Base-by-base conservation (phyloP, 1,140 invertebrate species). In the Halotydeus destructor region DNA sequence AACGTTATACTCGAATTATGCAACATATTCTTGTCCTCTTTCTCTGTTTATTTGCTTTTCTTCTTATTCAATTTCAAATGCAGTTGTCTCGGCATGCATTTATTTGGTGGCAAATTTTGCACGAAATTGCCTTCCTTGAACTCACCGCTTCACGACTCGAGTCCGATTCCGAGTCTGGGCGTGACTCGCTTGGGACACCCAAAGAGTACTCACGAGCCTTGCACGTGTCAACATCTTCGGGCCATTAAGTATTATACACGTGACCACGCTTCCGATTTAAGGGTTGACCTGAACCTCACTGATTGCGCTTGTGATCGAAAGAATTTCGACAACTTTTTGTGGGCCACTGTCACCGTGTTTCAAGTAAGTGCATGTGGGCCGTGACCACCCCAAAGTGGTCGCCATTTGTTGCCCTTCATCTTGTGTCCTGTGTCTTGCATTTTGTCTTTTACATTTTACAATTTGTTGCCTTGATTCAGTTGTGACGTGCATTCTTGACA, bases 91-190 rank as follows among this genome's bases (percentile, higher is more conserved):
- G 86, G 86, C 67, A 91, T 89, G 83, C 84, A 88, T 72, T 78
- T 93, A 66, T 94, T 94, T 72, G 85, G 84, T 65, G 85, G 85
- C 78, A 89, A 88, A 75, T 91, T 93, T 84, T 93, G 86, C 78
- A 86, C 84, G 74, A 6, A 6, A n/a, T n/a, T n/a, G n/a, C n/a
- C n/a, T n/a, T n/a, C n/a, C n/a, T n/a, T n/a, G n/a, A n/a, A n/a
- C n/a, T n/a, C n/a, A n/a, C n/a, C n/a, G n/a, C n/a, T n/a, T n/a
- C n/a, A n/a, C n/a, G n/a, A n/a, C n/a, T n/a, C n/a, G n/a, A n/a
- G n/a, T n/a, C n/a, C n/a, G n/a, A n/a, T n/a, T n/a, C n/a, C n/a
- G n/a, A n/a, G n/a, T n/a, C n/a, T n/a, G n/a, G n/a, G n/a, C n/a
- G n/a, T n/a, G n/a, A n/a, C n/a, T n/a, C n/a, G n/a, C n/a, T n/a